Evolutionary conservation across 2,797 vertebrate genomes (phyloP), one percentile per base, ranked within the genome.

Genomic region (Phaenicophaeus curvirostris): DNA sequence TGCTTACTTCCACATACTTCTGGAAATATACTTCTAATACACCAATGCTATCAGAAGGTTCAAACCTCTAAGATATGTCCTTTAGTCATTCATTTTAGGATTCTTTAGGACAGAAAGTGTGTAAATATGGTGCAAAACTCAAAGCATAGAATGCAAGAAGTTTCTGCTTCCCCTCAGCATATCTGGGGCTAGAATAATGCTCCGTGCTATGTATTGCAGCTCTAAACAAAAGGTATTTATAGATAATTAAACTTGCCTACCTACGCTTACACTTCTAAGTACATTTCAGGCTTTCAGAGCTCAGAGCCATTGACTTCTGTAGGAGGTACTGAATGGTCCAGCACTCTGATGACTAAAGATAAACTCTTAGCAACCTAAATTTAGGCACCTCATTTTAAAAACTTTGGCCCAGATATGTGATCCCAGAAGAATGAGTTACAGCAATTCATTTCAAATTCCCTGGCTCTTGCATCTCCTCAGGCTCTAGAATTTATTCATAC

Each of bases 401-500:
- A 54, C 54, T 86, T 87, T 92, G 66, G 35, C 66, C 58, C 51
- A 81, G 85, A 89, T 75, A 58, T 12, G 30, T 74, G 87, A 93
- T 82, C 57, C 50, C 63, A 58, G 74, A 84, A 90, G 44, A 92
- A 90, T 42, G 65, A 89, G 75, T 74, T 62, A 68, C 7, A 51
- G 19, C 66, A 69, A 89, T 86, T 92, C 31, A 81, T 89, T 83
- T 75, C 42, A 72, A 30, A 80, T 80, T 85, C 66, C 35, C 66
- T 75, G 68, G 39, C 78, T 92, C 54, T 74, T 30, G 35, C 3
- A 0, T 42, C 35, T 93, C 35, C 75, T 46, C 66, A 80, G 61
- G 61, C 61, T 79, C n/a, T 87, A 90, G 46, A 50, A 57, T 90
- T 95, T 92, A 87, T 91, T 94, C 78, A 75, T 71, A 94, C 51